Percentiles rank a stretch among this genome's conserved stretches.
Evolutionary conservation across 2,888 invertebrate genomes (phyloP).

Genomic region (Sinodicranocentrus sp.): DNA sequence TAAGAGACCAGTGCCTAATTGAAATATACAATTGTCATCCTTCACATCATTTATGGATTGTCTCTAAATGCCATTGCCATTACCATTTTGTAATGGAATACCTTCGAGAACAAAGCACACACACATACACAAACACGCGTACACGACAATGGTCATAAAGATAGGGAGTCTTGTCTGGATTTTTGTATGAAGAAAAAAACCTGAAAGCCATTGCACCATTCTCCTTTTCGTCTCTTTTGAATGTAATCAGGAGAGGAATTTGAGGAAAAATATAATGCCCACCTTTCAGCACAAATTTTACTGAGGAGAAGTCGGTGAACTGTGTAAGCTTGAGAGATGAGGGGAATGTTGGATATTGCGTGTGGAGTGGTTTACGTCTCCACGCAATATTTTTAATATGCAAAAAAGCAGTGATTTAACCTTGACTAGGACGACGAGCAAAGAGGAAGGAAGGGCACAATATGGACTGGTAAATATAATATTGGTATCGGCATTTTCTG

Average conservation of each 20-base stretch:
- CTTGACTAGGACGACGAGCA: constrained; percentile 64
- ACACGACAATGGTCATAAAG: constrained; percentile 39
- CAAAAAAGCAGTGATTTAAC: constrained; percentile 59
- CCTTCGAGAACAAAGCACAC: too few species aligned
- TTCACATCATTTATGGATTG: background rate
- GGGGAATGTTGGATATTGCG: constrained; percentile 25
- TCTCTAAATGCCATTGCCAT: background rate
- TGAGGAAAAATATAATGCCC: constrained; percentile 26
- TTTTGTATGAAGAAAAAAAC: constrained; percentile 21
- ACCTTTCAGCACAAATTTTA: constrained; percentile 52
- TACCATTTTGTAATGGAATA: background rate
- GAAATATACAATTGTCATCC: constrained; percentile 13
- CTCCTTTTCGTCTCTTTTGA: too few species aligned
- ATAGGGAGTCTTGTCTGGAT: background rate
- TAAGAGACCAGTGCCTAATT: background rate
- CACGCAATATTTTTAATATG: constrained; percentile 62
- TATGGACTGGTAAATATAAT: too few species aligned
- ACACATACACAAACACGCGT: constrained; percentile 6
- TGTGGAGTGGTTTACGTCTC: background rate
- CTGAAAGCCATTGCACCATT: constrained; percentile 23
- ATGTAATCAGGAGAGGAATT: background rate
- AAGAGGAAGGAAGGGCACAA: constrained; percentile 27
- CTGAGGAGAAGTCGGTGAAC: constrained; percentile 55
- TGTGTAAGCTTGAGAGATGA: constrained; percentile 12
- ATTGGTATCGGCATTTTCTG: too few species aligned